phyloP scores from a whole-genome alignment of 2,113 vertebrate genomes.

The Myrmecophaga tridactyla region DNA sequence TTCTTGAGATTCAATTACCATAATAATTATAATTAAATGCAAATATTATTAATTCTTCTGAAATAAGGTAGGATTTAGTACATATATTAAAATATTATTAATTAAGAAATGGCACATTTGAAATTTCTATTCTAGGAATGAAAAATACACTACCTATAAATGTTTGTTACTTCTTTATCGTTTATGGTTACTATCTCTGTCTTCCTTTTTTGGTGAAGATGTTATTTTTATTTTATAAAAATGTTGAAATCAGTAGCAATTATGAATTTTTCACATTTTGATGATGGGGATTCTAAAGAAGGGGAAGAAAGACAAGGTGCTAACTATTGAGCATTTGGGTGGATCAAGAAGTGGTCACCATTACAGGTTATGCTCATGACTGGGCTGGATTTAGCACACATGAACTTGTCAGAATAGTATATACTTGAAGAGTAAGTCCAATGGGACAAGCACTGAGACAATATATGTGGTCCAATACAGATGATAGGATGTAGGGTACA shows the following conservation, averaged over 20 bases:
- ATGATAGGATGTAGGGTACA: neutral
- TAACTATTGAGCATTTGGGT: neutral
- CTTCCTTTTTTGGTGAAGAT: neutral
- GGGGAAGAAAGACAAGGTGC: neutral
- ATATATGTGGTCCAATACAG: neutral
- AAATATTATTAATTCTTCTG: neutral
- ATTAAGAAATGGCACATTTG: slow-evolving; percentile 44
- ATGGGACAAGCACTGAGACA: neutral
- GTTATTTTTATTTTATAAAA: slow-evolving; percentile 26
- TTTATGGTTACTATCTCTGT: neutral
- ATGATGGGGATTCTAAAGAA: neutral
- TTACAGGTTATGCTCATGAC: neutral
- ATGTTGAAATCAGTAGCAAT: neutral
- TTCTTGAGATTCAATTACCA: neutral
- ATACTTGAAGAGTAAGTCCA: neutral
- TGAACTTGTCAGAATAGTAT: neutral
- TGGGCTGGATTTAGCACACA: neutral
- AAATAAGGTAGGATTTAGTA: slow-evolving; percentile 24
- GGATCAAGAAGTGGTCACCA: neutral
- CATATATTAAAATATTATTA: neutral
- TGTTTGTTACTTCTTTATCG: neutral
- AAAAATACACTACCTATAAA: neutral
- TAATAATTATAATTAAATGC: neutral
- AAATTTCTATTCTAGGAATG: neutral
- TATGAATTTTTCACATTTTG: neutral